phyloP scores from a whole-genome alignment of 1,140 invertebrate genomes.

The Macrostomum lignano region DNA sequence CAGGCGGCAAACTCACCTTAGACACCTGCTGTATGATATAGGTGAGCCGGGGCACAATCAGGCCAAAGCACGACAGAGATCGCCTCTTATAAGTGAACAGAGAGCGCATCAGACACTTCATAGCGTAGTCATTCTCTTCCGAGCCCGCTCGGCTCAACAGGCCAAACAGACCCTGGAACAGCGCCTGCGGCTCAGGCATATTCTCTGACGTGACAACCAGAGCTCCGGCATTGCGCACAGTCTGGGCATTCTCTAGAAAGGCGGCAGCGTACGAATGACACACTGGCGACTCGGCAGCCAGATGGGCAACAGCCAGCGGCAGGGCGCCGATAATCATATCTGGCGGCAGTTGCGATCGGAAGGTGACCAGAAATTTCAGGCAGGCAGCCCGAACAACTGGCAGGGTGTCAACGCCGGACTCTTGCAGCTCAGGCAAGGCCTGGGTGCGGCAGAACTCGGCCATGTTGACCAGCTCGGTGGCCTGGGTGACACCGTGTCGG shows the following conservation, averaged over 20 bases:
- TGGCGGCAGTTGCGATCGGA: conserved; percentile 43
- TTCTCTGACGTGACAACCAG: conserved; percentile 12
- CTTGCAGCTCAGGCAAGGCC: conserved; percentile 50
- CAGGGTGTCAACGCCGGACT: conserved; percentile 42
- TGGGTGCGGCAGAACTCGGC: conserved; percentile 54
- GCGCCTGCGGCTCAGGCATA: conserved; percentile 29
- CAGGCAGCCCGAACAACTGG: conserved; percentile 76
- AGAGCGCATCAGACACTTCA: conserved; percentile 41
- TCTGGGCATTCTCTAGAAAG: conserved; percentile 57
- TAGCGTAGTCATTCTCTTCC: conserved; percentile 75
- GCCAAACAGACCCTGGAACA: conserved; percentile 45
- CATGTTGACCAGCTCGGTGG: conserved; percentile 57
- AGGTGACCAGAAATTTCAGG: conserved; percentile 80
- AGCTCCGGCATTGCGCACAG: conserved; percentile 31
- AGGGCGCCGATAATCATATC: conserved; percentile 40
- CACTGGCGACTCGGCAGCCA: conserved; percentile 42
- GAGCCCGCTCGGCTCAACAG: conserved; percentile 41
- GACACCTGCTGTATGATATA: background rate
- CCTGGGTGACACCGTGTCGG: conserved; percentile 55
- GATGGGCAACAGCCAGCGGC: conserved; percentile 45
- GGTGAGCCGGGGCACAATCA: conserved; percentile 1
- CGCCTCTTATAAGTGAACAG: conserved; percentile 1
- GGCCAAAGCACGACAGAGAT: background rate
- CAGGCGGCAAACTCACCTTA: conserved; percentile 32
- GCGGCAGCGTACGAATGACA: conserved; percentile 78